Conservation (phyloP, 1,140 invertebrate genomes). For the Oncopodura yosiiana region DNA sequence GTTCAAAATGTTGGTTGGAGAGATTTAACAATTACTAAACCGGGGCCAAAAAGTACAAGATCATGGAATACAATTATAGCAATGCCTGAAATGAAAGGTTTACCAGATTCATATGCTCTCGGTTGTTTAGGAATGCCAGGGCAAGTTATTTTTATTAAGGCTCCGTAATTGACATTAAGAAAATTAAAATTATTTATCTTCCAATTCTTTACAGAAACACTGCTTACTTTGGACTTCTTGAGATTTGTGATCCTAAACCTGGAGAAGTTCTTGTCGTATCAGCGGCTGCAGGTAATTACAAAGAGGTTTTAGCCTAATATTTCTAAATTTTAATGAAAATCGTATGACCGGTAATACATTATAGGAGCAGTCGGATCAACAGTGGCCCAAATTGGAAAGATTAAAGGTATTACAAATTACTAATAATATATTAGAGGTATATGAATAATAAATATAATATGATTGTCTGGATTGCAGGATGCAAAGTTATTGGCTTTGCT, state of each 20-base stretch:
- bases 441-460: not conserved
- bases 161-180: not conserved
- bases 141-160: constrained; percentile 5
- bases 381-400: constrained; percentile 64
- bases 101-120: constrained; percentile 49
- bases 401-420: constrained; percentile 43
- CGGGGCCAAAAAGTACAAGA: constrained; percentile 7
- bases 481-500: constrained; percentile 42
- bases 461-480: constrained; percentile 36
- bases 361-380: constrained; percentile 56
- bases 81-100: constrained; percentile 46
- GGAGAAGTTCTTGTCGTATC: constrained; percentile 50
- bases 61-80: constrained; percentile 37
- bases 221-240: constrained; percentile 61
- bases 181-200: not conserved
- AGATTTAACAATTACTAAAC: constrained; percentile 42
- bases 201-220: constrained; percentile 40
- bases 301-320: constrained; percentile 34
- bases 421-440: not conserved
- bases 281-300: constrained; percentile 11
- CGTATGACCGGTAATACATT: no score
- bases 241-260: constrained; percentile 56
- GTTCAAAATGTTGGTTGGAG: constrained; percentile 53
- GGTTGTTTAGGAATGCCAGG: constrained; percentile 36
- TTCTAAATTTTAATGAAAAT: no score